Evolutionary conservation across 2,888 invertebrate species (phyloP).

Genomic region (Scaptomyza cyrtandrae): DNA sequence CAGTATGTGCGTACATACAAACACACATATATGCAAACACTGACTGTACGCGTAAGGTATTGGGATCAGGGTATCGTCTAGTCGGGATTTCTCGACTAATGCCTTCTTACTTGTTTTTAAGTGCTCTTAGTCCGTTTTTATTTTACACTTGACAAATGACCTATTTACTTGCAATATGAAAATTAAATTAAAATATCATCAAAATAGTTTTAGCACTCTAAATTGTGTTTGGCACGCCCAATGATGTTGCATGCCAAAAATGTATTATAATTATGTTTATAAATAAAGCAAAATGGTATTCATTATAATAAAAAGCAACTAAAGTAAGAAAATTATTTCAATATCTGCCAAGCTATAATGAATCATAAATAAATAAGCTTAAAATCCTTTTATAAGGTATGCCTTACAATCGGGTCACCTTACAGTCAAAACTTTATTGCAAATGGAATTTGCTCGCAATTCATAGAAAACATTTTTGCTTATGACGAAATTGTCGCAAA

Average conservation of each 20-base stretch:
- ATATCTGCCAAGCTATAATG: no score
- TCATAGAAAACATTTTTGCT: background rate
- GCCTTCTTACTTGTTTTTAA: no score
- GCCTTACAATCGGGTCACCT: background rate
- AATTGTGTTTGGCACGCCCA: background rate
- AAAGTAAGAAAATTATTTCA: no score
- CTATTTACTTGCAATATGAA: background rate
- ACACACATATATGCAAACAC: no score
- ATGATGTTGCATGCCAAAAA: slow-evolving; percentile 52
- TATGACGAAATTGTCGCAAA: background rate
- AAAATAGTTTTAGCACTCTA: slow-evolving; percentile 15
- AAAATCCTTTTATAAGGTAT: background rate
- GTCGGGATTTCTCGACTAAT: no score
- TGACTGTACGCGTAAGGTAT: no score
- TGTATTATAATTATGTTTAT: slow-evolving; percentile 45
- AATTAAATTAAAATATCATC: slow-evolving; percentile 1
- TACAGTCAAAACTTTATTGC: background rate
- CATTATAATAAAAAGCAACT: no score
- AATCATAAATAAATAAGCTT: no score
- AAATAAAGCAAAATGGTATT: slow-evolving; percentile 7
- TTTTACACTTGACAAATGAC: background rate
- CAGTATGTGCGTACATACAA: no score
- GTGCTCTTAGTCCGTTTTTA: no score
- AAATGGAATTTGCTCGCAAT: background rate
- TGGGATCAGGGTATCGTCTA: no score